These are phyloP conservation scores for Cynodonichthys magdalenae DNA, from an alignment of 2,797 vertebrate species.

Conservation along the genomic window DNA sequence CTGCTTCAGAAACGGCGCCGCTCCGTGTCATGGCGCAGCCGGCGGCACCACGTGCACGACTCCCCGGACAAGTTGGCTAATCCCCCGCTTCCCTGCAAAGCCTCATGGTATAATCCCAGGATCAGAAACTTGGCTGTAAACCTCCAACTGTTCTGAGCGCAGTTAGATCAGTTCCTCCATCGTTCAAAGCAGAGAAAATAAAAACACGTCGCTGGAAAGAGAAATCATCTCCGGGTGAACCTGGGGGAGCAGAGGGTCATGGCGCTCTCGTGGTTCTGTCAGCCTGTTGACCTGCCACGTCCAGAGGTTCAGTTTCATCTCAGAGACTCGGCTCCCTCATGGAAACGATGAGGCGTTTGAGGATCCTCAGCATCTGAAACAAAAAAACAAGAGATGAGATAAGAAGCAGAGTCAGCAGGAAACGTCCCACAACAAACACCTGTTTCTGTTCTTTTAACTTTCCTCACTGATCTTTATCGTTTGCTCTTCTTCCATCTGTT, in stretches of 20 bases:
- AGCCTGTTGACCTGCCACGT: conserved; percentile 30
- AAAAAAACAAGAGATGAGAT: conserved; percentile 9
- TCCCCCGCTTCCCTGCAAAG: conserved; percentile 5
- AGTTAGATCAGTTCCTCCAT: not conserved
- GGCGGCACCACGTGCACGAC: not conserved
- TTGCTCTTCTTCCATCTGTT: conserved; percentile 20
- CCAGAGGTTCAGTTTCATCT: conserved; percentile 47
- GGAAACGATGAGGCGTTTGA: not conserved
- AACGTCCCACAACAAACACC: conserved; percentile 1
- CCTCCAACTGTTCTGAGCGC: conserved; percentile 10
- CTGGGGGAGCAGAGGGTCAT: conserved; percentile 7
- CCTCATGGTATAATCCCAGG: conserved; percentile 26
- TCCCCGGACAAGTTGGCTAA: conserved; percentile 10
- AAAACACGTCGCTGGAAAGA: conserved; percentile 8
- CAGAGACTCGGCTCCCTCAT: conserved; percentile 31
- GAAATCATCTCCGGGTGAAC: conserved; percentile 56
- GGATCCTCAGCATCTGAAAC: conserved; percentile 28
- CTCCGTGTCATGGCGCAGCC: conserved; percentile 7
- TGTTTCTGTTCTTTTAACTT: conserved; percentile 1
- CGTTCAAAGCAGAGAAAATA: not conserved
- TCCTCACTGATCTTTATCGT: conserved; percentile 8
- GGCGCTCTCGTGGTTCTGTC: not conserved
- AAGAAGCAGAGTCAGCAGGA: conserved; percentile 31
- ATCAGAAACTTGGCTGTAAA: not conserved
- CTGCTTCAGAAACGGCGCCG: conserved; percentile 1